Conservation (phyloP, 2,113 vertebrate species). For the Thalassoma bifasciatum region DNA sequence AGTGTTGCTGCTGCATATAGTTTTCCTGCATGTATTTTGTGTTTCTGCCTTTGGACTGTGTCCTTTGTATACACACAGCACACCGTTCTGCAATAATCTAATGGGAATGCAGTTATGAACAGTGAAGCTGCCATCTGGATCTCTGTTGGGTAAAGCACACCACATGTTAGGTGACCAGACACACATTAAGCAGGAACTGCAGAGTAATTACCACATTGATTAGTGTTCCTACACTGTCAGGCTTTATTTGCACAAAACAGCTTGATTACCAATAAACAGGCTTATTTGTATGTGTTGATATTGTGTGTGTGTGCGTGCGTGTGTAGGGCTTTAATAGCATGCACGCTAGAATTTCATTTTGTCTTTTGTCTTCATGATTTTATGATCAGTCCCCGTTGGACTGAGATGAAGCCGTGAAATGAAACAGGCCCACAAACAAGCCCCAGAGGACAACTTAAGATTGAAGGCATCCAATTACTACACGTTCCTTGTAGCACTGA, state of each 20-base stretch:
- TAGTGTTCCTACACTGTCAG: slow-evolving; percentile 46
- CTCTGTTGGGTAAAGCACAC: slow-evolving; percentile 50
- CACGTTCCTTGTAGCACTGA: slow-evolving; percentile 50
- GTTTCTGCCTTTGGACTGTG: slow-evolving; percentile 41
- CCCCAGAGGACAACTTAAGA: slow-evolving; percentile 68
- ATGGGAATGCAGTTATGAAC: slow-evolving; percentile 38
- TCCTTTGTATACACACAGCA: slow-evolving; percentile 27
- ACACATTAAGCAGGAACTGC: slow-evolving; percentile 51
- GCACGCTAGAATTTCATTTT: slow-evolving; percentile 61
- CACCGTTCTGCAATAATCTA: slow-evolving; percentile 40
- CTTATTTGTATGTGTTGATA: slow-evolving; percentile 57
- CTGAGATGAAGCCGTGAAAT: slow-evolving; percentile 67
- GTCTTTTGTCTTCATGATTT: slow-evolving; percentile 49
- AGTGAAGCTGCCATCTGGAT: slow-evolving; percentile 54
- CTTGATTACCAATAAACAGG: slow-evolving; percentile 64
- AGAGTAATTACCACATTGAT: slow-evolving; percentile 60
- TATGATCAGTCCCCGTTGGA: slow-evolving; percentile 63
- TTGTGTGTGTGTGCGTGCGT: too few relatives aligned
- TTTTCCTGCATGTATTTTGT: slow-evolving; percentile 12
- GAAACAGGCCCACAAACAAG: slow-evolving; percentile 60
- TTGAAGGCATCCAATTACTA: slow-evolving; percentile 73
- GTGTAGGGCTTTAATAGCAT: slow-evolving; percentile 45
- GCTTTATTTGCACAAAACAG: slow-evolving; percentile 47
- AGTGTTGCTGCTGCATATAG: neutral
- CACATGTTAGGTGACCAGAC: slow-evolving; percentile 61